phyloP scores from a whole-genome alignment of 2,113 vertebrate species.

The Cololabis saira region DNA sequence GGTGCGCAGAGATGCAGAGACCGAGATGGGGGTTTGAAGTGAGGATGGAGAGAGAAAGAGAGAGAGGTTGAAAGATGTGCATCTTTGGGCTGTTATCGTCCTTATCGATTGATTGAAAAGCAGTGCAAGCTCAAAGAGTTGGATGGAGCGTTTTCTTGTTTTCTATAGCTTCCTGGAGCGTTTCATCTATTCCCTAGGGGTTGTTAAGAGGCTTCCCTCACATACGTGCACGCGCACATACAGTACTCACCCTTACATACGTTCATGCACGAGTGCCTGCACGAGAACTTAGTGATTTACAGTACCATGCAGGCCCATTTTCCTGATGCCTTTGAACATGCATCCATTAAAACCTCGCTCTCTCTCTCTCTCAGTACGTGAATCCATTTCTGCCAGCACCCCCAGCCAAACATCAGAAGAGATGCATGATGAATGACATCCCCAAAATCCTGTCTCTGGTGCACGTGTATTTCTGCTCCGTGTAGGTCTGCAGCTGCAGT shows the following conservation, averaged over 20 bases:
- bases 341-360: constrained; percentile 52
- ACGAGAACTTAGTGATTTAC: constrained; percentile 7
- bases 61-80: constrained; percentile 25
- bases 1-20: constrained; percentile 16
- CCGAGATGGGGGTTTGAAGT: too few relatives aligned
- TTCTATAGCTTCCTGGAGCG: constrained; percentile 28
- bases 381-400: constrained; percentile 51
- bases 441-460: constrained; percentile 27
- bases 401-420: constrained; percentile 36
- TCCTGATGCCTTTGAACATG: constrained; percentile 52
- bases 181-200: constrained; percentile 33
- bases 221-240: constrained; percentile 12
- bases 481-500: constrained; percentile 42
- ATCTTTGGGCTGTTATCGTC: constrained; percentile 50
- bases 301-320: constrained; percentile 22
- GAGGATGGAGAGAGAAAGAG: constrained; percentile 5
- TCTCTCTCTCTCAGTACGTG: constrained; percentile 15
- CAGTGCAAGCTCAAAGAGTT: constrained; percentile 38
- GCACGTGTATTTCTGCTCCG: constrained; percentile 20
- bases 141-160: constrained; percentile 37
- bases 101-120: constrained; percentile 58
- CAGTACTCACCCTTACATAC: background rate
- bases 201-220: constrained; percentile 17
- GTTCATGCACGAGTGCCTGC: constrained; percentile 21
- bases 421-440: constrained; percentile 44